phyloP scores from a whole-genome alignment of 2,888 invertebrate species.

The Abscondita cerata region DNA sequence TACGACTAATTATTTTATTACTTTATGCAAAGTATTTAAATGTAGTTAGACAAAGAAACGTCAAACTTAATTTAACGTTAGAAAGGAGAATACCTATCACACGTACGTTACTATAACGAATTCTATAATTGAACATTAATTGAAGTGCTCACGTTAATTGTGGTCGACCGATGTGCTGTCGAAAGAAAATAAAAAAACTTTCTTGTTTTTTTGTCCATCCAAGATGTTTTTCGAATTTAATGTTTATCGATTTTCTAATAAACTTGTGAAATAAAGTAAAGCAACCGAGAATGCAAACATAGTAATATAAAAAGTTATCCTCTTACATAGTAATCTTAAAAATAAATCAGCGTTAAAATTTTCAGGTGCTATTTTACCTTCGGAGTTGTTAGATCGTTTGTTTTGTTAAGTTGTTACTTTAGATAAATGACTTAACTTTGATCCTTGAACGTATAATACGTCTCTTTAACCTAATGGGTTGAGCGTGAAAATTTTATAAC shows the following conservation, averaged over 20 bases:
- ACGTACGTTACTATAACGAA: too few relatives aligned
- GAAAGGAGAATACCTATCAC: too few relatives aligned
- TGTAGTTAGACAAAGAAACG: too few relatives aligned
- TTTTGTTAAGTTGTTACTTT: neutral
- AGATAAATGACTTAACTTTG: slow-evolving; percentile 7
- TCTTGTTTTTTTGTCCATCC: neutral
- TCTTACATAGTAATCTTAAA: neutral
- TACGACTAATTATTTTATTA: too few relatives aligned
- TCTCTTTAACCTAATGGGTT: neutral
- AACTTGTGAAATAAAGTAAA: neutral
- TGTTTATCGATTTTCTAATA: slow-evolving; percentile 11
- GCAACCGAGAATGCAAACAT: neutral
- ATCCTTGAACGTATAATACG: neutral
- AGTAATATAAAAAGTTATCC: neutral
- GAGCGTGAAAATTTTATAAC: neutral
- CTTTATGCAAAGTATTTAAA: too few relatives aligned
- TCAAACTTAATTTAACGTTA: too few relatives aligned
- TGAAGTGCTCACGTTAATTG: slow-evolving; percentile 14
- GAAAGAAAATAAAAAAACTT: neutral
- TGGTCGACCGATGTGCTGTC: neutral
- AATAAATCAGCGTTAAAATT: slow-evolving; percentile 4
- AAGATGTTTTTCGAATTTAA: neutral
- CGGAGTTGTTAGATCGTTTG: neutral
- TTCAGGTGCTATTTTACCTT: slow-evolving; percentile 1
- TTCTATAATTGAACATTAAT: slow-evolving; percentile 21